These are phyloP conservation scores for Petrocephalus schoutedeni DNA, from an alignment of 2,797 vertebrate species.

Conservation along the genomic window DNA sequence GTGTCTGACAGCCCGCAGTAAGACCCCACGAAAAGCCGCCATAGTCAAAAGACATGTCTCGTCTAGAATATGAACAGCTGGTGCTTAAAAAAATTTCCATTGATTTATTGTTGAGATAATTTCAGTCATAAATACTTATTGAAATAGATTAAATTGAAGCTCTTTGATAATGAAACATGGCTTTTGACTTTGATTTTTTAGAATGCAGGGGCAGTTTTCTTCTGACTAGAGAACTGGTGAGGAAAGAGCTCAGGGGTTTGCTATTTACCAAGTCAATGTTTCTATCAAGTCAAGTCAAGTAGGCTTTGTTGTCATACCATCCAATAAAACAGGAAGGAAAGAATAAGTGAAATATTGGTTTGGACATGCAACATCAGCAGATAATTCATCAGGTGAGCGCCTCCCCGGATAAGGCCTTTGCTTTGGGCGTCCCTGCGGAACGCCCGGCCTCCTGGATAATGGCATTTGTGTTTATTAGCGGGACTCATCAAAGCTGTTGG, in stretches of 20 bases:
- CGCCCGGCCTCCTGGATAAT: background rate
- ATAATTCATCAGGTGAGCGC: background rate
- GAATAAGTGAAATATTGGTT: background rate
- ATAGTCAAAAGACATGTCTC: constrained; percentile 23
- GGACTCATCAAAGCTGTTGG: background rate
- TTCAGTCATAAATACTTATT: background rate
- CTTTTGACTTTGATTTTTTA: background rate
- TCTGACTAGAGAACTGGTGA: background rate
- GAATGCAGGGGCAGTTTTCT: background rate
- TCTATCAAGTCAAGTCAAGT: background rate
- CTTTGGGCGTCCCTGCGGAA: background rate
- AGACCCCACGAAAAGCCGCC: constrained; percentile 57
- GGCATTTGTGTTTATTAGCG: background rate
- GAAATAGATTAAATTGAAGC: background rate
- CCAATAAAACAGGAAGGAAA: background rate
- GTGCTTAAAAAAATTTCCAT: background rate
- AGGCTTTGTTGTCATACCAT: background rate
- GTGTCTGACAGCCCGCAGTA: constrained; percentile 50
- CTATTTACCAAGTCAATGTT: background rate
- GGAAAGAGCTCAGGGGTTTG: background rate
- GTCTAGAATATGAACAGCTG: background rate
- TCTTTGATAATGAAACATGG: background rate
- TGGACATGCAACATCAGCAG: background rate
- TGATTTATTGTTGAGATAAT: background rate
- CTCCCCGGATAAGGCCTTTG: background rate